Conservation (phyloP, 2,888 invertebrate genomes). For the Acleris laterana region DNA sequence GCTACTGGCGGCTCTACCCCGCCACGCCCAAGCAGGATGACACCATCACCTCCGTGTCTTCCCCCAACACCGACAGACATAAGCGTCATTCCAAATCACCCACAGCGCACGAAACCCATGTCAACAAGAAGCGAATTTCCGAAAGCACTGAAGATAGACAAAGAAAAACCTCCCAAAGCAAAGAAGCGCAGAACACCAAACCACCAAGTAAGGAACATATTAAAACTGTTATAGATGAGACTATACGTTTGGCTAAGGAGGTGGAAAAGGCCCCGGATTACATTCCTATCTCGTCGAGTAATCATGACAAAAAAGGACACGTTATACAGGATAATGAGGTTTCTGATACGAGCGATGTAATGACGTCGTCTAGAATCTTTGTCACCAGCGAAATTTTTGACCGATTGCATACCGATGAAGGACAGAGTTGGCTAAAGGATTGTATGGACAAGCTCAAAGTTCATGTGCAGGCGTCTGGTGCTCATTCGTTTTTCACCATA, state of each 20-base stretch:
- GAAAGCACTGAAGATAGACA: slow-evolving; percentile 45
- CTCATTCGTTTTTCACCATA: slow-evolving; percentile 70
- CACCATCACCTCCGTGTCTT: slow-evolving; percentile 37
- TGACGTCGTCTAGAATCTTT: slow-evolving; percentile 77
- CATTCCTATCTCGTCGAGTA: slow-evolving; percentile 60
- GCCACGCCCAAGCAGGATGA: slow-evolving; percentile 45
- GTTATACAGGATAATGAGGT: slow-evolving; percentile 79
- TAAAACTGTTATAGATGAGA: background rate
- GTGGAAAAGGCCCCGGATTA: slow-evolving; percentile 59
- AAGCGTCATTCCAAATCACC: slow-evolving; percentile 76
- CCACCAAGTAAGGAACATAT: background rate
- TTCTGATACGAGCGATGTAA: slow-evolving; percentile 71
- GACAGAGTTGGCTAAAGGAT: slow-evolving; percentile 71
- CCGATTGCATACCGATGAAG: slow-evolving; percentile 74
- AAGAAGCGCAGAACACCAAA: slow-evolving; percentile 35
- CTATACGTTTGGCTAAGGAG: background rate
- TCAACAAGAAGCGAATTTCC: slow-evolving; percentile 56
- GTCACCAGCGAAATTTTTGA: slow-evolving; percentile 75
- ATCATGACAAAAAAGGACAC: slow-evolving; percentile 69
- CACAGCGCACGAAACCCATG: slow-evolving; percentile 58
- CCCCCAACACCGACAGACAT: slow-evolving; percentile 44
- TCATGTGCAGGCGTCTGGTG: slow-evolving; percentile 64
- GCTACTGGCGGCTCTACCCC: slow-evolving; percentile 60
- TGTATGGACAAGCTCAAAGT: slow-evolving; percentile 62
- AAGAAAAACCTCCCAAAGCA: slow-evolving; percentile 48